Evolutionary conservation across 2,113 vertebrate species (phyloP), one percentile per base, ranked within the genome.

Genomic region (Hydrochoerus hydrochaeris): DNA sequence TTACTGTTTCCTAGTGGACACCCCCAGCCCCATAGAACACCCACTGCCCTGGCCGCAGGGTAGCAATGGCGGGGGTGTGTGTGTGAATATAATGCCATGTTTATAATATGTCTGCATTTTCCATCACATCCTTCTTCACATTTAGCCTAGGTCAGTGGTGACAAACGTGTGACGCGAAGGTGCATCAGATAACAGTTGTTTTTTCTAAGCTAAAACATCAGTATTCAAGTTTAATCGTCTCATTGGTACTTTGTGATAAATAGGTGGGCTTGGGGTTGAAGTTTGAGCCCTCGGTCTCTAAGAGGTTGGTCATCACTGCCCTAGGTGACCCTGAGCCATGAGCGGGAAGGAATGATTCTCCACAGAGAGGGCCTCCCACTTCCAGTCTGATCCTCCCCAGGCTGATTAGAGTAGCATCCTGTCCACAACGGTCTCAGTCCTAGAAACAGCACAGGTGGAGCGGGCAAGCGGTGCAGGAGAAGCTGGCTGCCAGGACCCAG

Each of bases 1-100:
- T 44, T 83, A 30, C 58, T 46, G 24, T 83, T 83, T 75, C 91
- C 73, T 38, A 35, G 65, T 9, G 87, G 62, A 3, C 17, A 38
- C 35, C 35, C 38, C 58, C 38, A 17, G 62, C 26, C 0, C 0
- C 32, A 30, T 19, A 17, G 1, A 4, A 35, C 32, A 54, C 75
- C 35, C 26, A 1, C 14, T 30, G 20, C 22, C 44, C 57, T 83
- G 38, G 20, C 28, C 28, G 24, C 10, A 52, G 65, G 13, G 32
- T 7, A 5, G 32, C 17, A 14, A 7, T 4, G 54, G 54, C 16
- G 44, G 49, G 4, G 17, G 9, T 46, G 58, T 5, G 24, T 5
- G 38, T 80, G 24, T 35, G 81, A 86, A 62, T 11, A 10, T 78
- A 60, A 80, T 1, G 46, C 49, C 28, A 0, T 1, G 7, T n/a